These are phyloP conservation scores for Anaspis maculata DNA, from an alignment of 2,888 invertebrate genomes.

Conservation along the genomic window DNA sequence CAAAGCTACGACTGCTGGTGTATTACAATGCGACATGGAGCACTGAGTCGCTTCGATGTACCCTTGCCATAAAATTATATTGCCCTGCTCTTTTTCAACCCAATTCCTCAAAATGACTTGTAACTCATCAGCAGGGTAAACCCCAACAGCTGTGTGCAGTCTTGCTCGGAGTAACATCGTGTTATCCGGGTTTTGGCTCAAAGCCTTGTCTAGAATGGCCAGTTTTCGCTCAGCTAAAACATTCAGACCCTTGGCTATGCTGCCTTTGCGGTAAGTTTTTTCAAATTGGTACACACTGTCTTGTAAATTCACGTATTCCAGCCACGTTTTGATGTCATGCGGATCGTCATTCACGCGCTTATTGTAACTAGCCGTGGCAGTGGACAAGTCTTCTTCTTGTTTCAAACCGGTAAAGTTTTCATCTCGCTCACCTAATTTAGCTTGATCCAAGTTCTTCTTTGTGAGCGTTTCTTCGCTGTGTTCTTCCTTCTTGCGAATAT, in stretches of 20 bases:
- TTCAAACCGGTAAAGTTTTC: conserved; percentile 30
- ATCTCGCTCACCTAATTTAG: conserved; percentile 19
- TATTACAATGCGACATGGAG: conserved; percentile 56
- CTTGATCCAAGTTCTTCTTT: conserved; percentile 22
- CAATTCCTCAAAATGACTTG: conserved; percentile 43
- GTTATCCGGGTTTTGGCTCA: conserved; percentile 49
- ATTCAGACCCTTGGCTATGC: conserved; percentile 39
- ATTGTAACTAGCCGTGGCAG: conserved; percentile 48
- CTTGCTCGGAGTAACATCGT: conserved; percentile 46
- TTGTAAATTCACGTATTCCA: conserved; percentile 53
- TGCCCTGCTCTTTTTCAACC: conserved; percentile 45
- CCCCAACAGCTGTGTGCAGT: conserved; percentile 42
- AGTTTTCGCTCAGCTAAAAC: conserved; percentile 51
- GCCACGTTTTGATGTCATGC: conserved; percentile 49
- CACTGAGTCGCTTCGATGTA: conserved; percentile 46
- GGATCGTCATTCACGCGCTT: conserved; percentile 45
- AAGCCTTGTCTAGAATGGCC: conserved; percentile 52
- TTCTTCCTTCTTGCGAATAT: conserved; percentile 20
- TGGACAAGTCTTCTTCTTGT: conserved; percentile 45
- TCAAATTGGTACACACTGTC: conserved; percentile 43
- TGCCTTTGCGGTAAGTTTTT: conserved; percentile 39
- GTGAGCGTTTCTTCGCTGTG: conserved; percentile 22
- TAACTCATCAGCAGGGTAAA: conserved; percentile 53
- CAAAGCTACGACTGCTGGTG: conserved; percentile 49
- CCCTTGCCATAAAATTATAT: conserved; percentile 46